phyloP scores from a whole-genome alignment of 1,140 invertebrate species.

The Anagrus nilaparvatae region DNA sequence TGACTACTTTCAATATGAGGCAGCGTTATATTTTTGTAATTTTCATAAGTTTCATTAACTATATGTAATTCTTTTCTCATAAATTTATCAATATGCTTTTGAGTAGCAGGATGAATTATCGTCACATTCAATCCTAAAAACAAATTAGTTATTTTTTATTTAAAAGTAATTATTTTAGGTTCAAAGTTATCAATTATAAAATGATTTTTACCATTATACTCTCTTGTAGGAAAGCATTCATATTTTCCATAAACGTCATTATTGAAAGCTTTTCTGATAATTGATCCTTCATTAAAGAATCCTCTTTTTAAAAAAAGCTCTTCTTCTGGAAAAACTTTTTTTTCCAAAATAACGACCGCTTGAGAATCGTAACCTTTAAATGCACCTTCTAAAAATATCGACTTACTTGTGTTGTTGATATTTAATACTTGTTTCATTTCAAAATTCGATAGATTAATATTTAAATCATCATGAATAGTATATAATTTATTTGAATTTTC shows the following conservation, averaged over 20 bases:
- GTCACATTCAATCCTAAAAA: conserved; percentile 69
- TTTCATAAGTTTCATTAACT: conserved; percentile 72
- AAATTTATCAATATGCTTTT: conserved; percentile 86
- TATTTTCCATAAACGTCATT: conserved; percentile 87
- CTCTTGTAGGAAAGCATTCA: conserved; percentile 52
- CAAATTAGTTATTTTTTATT: too few relatives aligned
- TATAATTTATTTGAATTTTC: too few relatives aligned
- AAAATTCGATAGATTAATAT: conserved; percentile 51
- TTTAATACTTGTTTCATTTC: conserved; percentile 48
- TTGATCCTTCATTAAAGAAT: conserved; percentile 48
- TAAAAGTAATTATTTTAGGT: too few relatives aligned
- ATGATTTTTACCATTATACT: conserved; percentile 65
- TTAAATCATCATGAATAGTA: too few relatives aligned
- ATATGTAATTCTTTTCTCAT: conserved; percentile 59
- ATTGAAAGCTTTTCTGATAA: conserved; percentile 54
- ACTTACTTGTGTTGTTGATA: conserved; percentile 64
- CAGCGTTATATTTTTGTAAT: conserved; percentile 70
- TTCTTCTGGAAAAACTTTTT: conserved; percentile 66
- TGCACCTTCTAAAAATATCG: conserved; percentile 57
- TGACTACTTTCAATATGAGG: conserved; percentile 61
- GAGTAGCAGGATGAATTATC: conserved; percentile 84
- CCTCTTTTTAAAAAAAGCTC: conserved; percentile 44
- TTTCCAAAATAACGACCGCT: conserved; percentile 74
- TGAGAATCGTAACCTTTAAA: conserved; percentile 49
- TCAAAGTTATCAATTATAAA: too few relatives aligned